A percentile compares a stretch with the other conserved stretches of the same genome.
These are phyloP conservation scores for Hippocampus barbouri DNA, from an alignment of 2,113 vertebrate genomes.

Conservation along the genomic window DNA sequence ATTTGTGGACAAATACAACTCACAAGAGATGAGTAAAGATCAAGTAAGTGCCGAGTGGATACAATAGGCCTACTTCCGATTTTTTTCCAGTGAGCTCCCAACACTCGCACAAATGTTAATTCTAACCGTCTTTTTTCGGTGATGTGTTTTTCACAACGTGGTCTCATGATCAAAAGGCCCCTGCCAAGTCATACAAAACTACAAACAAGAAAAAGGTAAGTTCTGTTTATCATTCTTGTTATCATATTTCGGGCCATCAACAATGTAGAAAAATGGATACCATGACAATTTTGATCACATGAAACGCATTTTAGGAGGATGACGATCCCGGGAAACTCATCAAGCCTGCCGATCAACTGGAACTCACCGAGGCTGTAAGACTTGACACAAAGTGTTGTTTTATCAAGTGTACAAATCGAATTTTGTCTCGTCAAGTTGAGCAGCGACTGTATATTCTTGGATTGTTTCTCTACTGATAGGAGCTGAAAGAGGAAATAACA, in stretches of 20 bases:
- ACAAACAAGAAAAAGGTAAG: constrained; percentile 67
- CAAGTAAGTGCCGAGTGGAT: neutral
- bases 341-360: constrained; percentile 82
- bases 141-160: constrained; percentile 15
- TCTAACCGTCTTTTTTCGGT: neutral
- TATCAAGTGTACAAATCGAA: neutral
- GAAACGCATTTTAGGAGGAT: constrained; percentile 74
- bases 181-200: constrained; percentile 56
- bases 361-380: constrained; percentile 72
- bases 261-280: neutral
- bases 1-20: neutral
- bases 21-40: constrained; percentile 3
- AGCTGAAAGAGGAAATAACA: constrained; percentile 86
- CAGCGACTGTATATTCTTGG: neutral
- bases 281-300: neutral
- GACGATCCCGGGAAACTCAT: constrained; percentile 74
- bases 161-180: constrained; percentile 36
- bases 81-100: neutral
- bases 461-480: constrained; percentile 64
- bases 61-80: neutral
- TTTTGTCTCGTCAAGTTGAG: neutral
- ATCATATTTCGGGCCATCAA: neutral
- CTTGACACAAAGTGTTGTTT: neutral
- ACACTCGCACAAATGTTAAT: neutral
- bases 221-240: neutral